These are phyloP conservation scores for Silurus glanis DNA, from an alignment of 2,113 vertebrate species.

Conservation along the genomic window DNA sequence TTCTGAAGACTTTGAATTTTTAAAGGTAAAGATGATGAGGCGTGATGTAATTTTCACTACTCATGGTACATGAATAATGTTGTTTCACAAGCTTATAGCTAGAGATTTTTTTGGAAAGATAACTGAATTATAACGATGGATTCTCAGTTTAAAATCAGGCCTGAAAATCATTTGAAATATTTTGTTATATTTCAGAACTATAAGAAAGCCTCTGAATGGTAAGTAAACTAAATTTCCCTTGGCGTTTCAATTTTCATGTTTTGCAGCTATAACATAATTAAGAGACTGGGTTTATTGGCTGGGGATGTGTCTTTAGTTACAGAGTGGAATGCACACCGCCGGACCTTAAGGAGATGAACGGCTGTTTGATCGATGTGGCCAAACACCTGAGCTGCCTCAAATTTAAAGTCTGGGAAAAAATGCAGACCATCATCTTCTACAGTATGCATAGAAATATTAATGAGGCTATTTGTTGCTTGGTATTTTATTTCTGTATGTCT, in stretches of 20 bases:
- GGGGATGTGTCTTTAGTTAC: background rate
- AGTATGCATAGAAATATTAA: constrained; percentile 49
- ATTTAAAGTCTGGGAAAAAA: constrained; percentile 62
- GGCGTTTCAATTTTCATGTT: background rate
- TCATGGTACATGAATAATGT: background rate
- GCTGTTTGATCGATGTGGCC: constrained; percentile 57
- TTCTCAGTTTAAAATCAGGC: constrained; percentile 14
- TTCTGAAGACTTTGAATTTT: constrained; percentile 48
- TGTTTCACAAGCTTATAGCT: background rate
- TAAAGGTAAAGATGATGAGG: constrained; percentile 50
- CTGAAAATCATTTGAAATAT: constrained; percentile 24
- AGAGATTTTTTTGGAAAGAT: background rate
- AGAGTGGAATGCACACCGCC: constrained; percentile 48
- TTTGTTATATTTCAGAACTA: constrained; percentile 54
- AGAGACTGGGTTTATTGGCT: background rate
- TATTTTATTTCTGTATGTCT: background rate
- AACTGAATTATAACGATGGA: background rate
- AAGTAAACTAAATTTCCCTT: background rate
- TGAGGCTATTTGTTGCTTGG: background rate
- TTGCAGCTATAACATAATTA: constrained; percentile 1
- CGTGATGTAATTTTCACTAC: background rate
- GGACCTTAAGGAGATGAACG: constrained; percentile 44
- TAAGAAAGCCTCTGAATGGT: constrained; percentile 57
- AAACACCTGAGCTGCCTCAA: constrained; percentile 56
- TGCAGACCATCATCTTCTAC: constrained; percentile 57